These are phyloP conservation scores for Steinernema scapterisci DNA, from an alignment of 2,888 invertebrate species.

Conservation along the genomic window DNA sequence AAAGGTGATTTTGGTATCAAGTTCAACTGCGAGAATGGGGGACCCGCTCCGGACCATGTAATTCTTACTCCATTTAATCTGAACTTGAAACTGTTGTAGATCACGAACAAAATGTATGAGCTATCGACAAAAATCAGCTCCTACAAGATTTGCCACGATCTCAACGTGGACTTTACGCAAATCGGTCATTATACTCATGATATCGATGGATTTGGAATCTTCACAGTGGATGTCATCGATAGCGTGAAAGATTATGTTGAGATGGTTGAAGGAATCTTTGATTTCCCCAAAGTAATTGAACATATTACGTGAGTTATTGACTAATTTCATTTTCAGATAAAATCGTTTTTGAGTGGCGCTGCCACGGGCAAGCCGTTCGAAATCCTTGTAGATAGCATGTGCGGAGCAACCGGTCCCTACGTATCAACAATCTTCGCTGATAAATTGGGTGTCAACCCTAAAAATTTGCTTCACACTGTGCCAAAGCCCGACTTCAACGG, in stretches of 20 bases:
- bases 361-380: slow-evolving; percentile 74
- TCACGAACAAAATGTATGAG: slow-evolving; percentile 84
- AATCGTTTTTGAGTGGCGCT: slow-evolving; percentile 77
- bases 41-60: slow-evolving; percentile 81
- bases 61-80: slow-evolving; percentile 26
- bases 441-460: slow-evolving; percentile 79
- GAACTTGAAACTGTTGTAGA: slow-evolving; percentile 40
- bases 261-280: slow-evolving; percentile 94
- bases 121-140: slow-evolving; percentile 79
- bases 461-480: slow-evolving; percentile 77
- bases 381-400: slow-evolving; percentile 89
- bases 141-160: slow-evolving; percentile 81
- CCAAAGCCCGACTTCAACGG: slow-evolving; percentile 95
- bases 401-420: slow-evolving; percentile 97
- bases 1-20: slow-evolving; percentile 98
- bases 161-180: slow-evolving; percentile 79
- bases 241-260: slow-evolving; percentile 84
- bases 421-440: slow-evolving; percentile 84
- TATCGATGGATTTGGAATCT: slow-evolving; percentile 74
- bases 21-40: slow-evolving; percentile 95
- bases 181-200: slow-evolving; percentile 74
- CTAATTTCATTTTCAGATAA: slow-evolving; percentile 72
- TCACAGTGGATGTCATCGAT: slow-evolving; percentile 87
- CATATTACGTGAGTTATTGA: neutral
- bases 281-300: slow-evolving; percentile 74